These are phyloP conservation scores for Lepeophtheirus nordmannii DNA, from an alignment of 2,888 invertebrate species.

Conservation along the genomic window DNA sequence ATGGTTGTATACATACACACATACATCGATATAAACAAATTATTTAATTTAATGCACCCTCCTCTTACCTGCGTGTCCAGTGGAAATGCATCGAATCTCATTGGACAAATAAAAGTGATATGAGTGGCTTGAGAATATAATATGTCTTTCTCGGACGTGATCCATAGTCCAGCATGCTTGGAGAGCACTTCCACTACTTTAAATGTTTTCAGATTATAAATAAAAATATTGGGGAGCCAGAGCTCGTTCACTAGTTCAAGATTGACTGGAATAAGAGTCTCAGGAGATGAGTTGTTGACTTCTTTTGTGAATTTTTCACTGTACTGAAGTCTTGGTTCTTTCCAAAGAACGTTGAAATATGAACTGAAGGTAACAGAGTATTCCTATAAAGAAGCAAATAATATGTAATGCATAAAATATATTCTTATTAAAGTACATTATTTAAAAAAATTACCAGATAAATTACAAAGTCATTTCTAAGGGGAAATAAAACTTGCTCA, in stretches of 20 bases:
- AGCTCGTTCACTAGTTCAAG: slow-evolving; percentile 19
- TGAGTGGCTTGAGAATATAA: slow-evolving; percentile 22
- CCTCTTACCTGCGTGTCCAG: slow-evolving; percentile 20
- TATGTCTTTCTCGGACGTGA: slow-evolving; percentile 15
- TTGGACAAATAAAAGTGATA: slow-evolving; percentile 23
- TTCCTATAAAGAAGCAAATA: neutral
- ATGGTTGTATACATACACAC: too few relatives aligned
- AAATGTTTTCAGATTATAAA: slow-evolving; percentile 23
- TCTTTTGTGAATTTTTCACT: slow-evolving; percentile 6
- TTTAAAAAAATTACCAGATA: neutral
- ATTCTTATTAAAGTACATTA: neutral
- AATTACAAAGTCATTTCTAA: neutral
- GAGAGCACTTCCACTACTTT: slow-evolving; percentile 23
- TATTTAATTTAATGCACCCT: too few relatives aligned
- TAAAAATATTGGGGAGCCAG: slow-evolving; percentile 22
- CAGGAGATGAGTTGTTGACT: slow-evolving; percentile 2
- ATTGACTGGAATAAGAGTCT: slow-evolving; percentile 17
- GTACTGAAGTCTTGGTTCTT: slow-evolving; percentile 16
- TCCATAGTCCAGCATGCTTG: slow-evolving; percentile 24
- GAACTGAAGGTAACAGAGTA: slow-evolving; percentile 21
- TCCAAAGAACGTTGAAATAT: slow-evolving; percentile 22
- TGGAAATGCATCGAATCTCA: slow-evolving; percentile 21
- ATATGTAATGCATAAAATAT: neutral
- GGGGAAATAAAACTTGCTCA: too few relatives aligned
- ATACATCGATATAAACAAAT: too few relatives aligned